Evolutionary conservation across 2,113 vertebrate genomes (phyloP).

Genomic region (Notarius quadriscutis): DNA sequence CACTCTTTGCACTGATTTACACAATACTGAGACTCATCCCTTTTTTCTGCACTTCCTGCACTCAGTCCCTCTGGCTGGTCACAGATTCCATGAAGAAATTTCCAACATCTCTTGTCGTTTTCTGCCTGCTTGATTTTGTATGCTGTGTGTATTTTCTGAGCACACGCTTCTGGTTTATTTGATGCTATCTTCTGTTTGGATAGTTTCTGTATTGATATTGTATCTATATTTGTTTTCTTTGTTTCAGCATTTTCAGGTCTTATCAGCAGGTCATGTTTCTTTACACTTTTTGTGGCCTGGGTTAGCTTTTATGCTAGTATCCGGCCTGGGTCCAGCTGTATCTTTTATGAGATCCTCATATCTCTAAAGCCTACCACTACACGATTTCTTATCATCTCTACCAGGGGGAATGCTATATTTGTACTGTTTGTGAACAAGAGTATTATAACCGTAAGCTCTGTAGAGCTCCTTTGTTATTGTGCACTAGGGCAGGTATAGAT

Average conservation of each 20-base stretch:
- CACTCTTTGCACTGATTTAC: neutral
- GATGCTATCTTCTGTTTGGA: constrained; percentile 8
- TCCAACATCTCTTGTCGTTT: neutral
- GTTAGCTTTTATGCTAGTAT: neutral
- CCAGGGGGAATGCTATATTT: neutral
- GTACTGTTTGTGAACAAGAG: constrained; percentile 14
- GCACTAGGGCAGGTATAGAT: neutral
- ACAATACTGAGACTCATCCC: neutral
- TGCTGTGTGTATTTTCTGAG: constrained; percentile 4
- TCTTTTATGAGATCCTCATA: constrained; percentile 12
- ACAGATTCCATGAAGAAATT: neutral
- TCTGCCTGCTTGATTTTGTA: neutral
- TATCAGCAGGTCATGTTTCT: neutral
- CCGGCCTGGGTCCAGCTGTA: constrained; percentile 1
- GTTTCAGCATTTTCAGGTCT: neutral
- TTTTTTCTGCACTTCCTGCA: neutral
- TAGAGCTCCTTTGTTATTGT: neutral
- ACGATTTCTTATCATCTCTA: constrained; percentile 3
- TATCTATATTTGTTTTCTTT: constrained; percentile 24
- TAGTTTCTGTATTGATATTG: neutral
- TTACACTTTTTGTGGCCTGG: neutral
- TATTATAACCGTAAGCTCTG: neutral
- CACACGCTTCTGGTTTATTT: neutral
- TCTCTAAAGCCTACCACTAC: neutral
- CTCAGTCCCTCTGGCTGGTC: neutral